Evolutionary conservation across 2,113 vertebrate genomes (phyloP).

Genomic region (Zosterops hypoxanthus): DNA sequence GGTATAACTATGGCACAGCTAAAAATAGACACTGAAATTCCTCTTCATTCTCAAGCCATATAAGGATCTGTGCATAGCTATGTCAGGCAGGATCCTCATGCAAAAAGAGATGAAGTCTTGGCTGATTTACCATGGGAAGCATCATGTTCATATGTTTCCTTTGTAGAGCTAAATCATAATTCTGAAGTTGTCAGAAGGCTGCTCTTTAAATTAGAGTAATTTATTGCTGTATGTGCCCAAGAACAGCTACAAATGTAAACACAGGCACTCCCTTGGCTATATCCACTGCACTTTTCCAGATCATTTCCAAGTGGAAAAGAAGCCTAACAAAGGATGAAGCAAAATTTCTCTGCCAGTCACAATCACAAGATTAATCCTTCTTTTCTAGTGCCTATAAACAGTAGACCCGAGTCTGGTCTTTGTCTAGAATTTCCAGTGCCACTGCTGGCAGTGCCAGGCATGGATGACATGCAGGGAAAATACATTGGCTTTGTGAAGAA

Average conservation of each 20-base stretch:
- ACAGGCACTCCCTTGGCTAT: slow-evolving; percentile 1
- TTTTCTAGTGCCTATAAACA: neutral
- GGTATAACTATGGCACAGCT: neutral
- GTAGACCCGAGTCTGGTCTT: neutral
- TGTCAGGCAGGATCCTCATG: slow-evolving; percentile 23
- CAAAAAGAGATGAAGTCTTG: slow-evolving; percentile 18
- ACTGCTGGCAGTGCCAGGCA: neutral
- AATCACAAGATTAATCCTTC: neutral
- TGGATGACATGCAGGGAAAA: neutral
- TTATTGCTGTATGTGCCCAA: slow-evolving; percentile 27
- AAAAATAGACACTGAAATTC: slow-evolving; percentile 34
- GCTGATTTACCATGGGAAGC: slow-evolving; percentile 41
- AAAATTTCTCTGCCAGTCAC: neutral
- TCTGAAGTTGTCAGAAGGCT: slow-evolving; percentile 18
- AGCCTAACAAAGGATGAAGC: neutral
- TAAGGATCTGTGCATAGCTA: slow-evolving; percentile 7
- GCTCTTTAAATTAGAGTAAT: slow-evolving; percentile 38
- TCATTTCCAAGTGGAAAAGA: slow-evolving; percentile 20
- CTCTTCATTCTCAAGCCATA: slow-evolving; percentile 14
- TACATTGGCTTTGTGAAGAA: neutral
- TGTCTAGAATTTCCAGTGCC: neutral
- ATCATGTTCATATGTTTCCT: slow-evolving; percentile 41
- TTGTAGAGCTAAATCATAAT: slow-evolving; percentile 15
- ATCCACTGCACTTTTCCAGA: slow-evolving; percentile 14
- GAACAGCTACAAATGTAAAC: slow-evolving; percentile 42